Evolutionary conservation across 2,113 vertebrate species (phyloP), one percentile per base, ranked within the genome.

Genomic region (Poecile atricapillus): DNA sequence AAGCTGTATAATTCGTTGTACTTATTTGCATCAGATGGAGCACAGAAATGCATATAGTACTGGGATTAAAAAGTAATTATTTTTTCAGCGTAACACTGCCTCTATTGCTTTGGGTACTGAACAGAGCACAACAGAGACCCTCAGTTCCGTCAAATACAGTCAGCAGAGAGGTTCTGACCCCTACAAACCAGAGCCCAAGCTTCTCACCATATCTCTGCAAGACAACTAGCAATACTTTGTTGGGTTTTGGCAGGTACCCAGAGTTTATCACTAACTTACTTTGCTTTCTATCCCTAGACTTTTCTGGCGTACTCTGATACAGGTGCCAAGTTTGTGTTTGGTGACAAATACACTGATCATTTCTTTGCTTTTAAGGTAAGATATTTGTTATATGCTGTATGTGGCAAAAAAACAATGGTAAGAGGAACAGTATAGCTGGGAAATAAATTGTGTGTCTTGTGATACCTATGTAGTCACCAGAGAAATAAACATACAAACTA

Each of bases 311-410:
- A 98, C 55, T 89, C 98, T 39, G 96, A 99, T 41, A 56, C 91
- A 50, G 98, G 99, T 24, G 97, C 98, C 46, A 82, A 90, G 63
- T 99, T 99, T 96, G 97, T 99, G 39, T 99, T 99, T 21, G 98
- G 98, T 73, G 93, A 97, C 37, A 98, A 93, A 49, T 99, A 98
- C 15, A 93, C 13, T 3, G 98, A 99, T 46, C 98, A 99, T 93
- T 98, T 98, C 79, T 98, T 99, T 67, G 98, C 97, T 80, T 99
- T 99, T 96, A 98, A 98, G 98, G 98, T 99, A 98, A 97, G 96
- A 46, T 8, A 18, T 11, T 20, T 52, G 69, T 52, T 67, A 30
- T 22, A 21, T 21, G 6, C 14, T 27, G 1, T 55, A 20, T 25
- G 3, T 78, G 69, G 23, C 35, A 46, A 47, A 52, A 9, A 65